Conservation (phyloP, 2,113 vertebrate genomes). For the Isichthys henryi region DNA sequence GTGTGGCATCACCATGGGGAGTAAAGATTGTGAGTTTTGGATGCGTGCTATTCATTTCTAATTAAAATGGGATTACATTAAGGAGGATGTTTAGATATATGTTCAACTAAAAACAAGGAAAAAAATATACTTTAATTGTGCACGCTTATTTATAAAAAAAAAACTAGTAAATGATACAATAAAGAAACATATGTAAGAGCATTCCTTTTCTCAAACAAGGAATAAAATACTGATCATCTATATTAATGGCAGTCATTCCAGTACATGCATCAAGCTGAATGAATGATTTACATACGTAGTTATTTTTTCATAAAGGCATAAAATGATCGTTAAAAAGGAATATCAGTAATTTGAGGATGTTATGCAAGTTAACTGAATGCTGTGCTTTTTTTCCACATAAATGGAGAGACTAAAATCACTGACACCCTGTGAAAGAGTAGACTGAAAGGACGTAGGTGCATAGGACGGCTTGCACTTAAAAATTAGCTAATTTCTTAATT, state of each 20-base stretch:
- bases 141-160: not conserved
- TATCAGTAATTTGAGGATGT: not conserved
- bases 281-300: not conserved
- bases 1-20: conserved; percentile 85
- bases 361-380: not conserved
- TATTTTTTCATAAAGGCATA: not conserved
- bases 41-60: conserved; percentile 82
- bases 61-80: conserved; percentile 92
- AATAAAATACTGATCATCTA: not conserved
- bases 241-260: not conserved
- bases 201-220: not conserved
- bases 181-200: not conserved
- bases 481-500: not conserved
- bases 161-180: not conserved
- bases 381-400: not conserved
- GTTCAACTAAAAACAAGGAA: conserved; percentile 33
- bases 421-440: not conserved
- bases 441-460: not conserved
- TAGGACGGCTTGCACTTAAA: not conserved
- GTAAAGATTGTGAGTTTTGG: conserved; percentile 73
- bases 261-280: not conserved
- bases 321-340: not conserved
- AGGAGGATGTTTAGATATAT: conserved; percentile 57
- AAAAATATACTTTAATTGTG: not conserved
- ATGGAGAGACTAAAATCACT: not conserved